Conservation (phyloP, 2,888 invertebrate species). For the Brachyptera risi region DNA sequence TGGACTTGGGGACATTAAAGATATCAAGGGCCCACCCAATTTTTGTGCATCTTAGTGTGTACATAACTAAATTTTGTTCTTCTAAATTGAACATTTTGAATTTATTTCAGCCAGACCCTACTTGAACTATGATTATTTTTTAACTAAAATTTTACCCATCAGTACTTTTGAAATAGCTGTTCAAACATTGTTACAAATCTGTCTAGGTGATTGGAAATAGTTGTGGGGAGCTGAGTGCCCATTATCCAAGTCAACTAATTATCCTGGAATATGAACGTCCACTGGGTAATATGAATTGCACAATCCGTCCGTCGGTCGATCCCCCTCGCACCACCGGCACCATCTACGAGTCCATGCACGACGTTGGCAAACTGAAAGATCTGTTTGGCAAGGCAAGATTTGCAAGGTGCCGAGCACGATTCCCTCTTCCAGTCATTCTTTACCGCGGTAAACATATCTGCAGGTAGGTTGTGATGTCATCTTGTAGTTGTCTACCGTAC, state of each 20-base stretch:
- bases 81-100: no score
- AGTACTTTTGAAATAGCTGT: no score
- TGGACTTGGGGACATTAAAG: no score
- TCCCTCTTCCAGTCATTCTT: constrained; percentile 72
- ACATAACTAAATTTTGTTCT: no score
- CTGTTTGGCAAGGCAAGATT: constrained; percentile 62
- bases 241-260: constrained; percentile 67
- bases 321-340: constrained; percentile 45
- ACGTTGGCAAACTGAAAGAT: constrained; percentile 56
- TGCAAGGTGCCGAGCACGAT: constrained; percentile 70
- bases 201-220: constrained; percentile 60
- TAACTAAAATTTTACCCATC: no score
- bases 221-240: constrained; percentile 61
- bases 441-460: constrained; percentile 69
- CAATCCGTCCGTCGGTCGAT: constrained; percentile 32
- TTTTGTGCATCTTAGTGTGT: no score
- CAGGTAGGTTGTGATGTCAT: constrained; percentile 44
- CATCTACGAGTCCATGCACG: constrained; percentile 56
- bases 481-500: no score
- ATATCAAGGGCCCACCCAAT: no score
- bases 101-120: no score
- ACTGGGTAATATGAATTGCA: constrained; percentile 33
- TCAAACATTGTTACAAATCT: no score
- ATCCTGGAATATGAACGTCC: constrained; percentile 57
- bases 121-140: no score